Evolutionary conservation across 2,888 invertebrate genomes (phyloP).

Genomic region (Ptychoptera contaminata): DNA sequence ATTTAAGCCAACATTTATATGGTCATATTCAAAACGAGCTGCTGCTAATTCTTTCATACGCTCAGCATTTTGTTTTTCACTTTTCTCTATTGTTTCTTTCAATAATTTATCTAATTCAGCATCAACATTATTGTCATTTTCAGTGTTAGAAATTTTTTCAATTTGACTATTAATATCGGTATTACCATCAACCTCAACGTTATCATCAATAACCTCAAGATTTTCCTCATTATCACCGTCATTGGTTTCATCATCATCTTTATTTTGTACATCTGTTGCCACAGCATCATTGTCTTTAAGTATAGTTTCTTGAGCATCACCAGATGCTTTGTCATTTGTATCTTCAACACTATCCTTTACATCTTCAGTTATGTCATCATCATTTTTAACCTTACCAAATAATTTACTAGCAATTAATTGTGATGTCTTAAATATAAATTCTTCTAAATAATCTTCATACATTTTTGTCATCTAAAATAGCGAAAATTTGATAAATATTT

Average conservation of each 20-base stretch:
- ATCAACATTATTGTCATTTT: not conserved
- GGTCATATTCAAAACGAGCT: slow-evolving; percentile 15
- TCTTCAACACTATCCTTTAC: not conserved
- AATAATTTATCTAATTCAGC: slow-evolving; percentile 5
- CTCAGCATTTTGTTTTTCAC: slow-evolving; percentile 11
- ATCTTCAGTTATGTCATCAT: slow-evolving; percentile 1
- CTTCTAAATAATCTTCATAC: slow-evolving; percentile 51
- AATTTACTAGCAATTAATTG: slow-evolving; percentile 21
- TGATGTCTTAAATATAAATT: slow-evolving; percentile 32
- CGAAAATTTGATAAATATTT: slow-evolving; percentile 2
- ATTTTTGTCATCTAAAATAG: slow-evolving; percentile 43
- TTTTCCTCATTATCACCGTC: too few species aligned
- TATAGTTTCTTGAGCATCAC: not conserved
- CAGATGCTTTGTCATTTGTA: not conserved
- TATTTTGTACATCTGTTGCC: not conserved
- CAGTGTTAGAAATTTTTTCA: too few species aligned
- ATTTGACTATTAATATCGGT: too few species aligned
- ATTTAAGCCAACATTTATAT: slow-evolving; percentile 22
- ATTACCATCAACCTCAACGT: too few species aligned
- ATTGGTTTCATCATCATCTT: slow-evolving; percentile 3
- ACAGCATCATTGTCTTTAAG: not conserved
- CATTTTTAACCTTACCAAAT: slow-evolving; percentile 11
- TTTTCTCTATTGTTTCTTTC: slow-evolving; percentile 8
- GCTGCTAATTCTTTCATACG: slow-evolving; percentile 13
- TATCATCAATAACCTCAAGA: too few species aligned